These are phyloP conservation scores for Coracias cyanogaster DNA, from an alignment of 2,797 vertebrate genomes.

Conservation along the genomic window DNA sequence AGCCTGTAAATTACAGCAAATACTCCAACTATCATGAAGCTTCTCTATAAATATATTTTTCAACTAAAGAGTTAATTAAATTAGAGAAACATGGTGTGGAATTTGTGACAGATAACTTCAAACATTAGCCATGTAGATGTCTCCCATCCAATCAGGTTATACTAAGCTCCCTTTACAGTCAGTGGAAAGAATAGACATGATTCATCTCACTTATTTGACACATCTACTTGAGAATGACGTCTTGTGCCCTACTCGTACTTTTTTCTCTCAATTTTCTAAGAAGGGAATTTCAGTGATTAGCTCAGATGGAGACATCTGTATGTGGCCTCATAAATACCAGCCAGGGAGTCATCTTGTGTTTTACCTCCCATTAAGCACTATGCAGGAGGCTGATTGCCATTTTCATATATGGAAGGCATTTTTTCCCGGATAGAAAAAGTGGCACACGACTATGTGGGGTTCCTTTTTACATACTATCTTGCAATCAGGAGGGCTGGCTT, in stretches of 20 bases:
- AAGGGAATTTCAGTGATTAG: slow-evolving; percentile 64
- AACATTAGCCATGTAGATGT: background rate
- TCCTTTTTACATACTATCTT: slow-evolving; percentile 28
- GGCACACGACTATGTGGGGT: background rate
- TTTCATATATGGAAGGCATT: slow-evolving; percentile 54
- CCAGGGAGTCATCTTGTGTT: slow-evolving; percentile 57
- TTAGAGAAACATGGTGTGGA: background rate
- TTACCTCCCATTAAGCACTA: slow-evolving; percentile 72
- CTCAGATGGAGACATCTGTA: slow-evolving; percentile 64
- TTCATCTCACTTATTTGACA: slow-evolving; percentile 24
- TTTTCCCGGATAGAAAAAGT: slow-evolving; percentile 26
- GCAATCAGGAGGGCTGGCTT: slow-evolving; percentile 50
- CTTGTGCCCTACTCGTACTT: slow-evolving; percentile 20
- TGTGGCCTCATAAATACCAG: slow-evolving; percentile 58
- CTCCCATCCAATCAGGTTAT: background rate
- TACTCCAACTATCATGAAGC: background rate
- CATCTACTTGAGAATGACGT: background rate
- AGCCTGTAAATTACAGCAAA: background rate
- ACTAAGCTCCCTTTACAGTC: background rate
- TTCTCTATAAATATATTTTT: background rate
- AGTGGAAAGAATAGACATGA: background rate
- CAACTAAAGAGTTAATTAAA: background rate
- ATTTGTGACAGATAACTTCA: background rate
- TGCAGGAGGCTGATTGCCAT: slow-evolving; percentile 64
- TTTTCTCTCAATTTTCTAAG: slow-evolving; percentile 51